Evolutionary conservation across 2,113 vertebrate genomes (phyloP).

Genomic region (Sturnus vulgaris): DNA sequence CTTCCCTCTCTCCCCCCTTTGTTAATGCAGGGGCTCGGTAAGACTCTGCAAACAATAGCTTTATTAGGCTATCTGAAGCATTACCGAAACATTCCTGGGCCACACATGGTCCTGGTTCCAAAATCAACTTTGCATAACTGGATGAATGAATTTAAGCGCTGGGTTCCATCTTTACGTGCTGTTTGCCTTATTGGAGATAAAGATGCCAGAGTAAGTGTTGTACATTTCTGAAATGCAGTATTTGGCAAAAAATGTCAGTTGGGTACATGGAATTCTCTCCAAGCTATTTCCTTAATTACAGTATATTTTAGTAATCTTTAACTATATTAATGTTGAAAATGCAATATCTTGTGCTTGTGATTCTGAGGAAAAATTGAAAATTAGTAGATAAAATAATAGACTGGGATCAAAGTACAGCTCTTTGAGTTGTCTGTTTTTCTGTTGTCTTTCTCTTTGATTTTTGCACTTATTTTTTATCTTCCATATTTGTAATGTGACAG

Average conservation of each 20-base stretch:
- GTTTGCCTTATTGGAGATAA: slow-evolving; percentile 90
- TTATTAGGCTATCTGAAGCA: slow-evolving; percentile 88
- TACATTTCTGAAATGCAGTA: neutral
- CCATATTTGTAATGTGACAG: neutral
- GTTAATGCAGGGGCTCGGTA: slow-evolving; percentile 82
- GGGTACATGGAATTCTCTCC: neutral
- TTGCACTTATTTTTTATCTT: neutral
- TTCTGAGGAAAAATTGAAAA: neutral
- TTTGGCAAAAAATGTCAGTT: neutral
- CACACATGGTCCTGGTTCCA: slow-evolving; percentile 90
- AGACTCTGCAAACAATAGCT: slow-evolving; percentile 88
- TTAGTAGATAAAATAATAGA: neutral
- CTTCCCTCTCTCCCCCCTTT: neutral
- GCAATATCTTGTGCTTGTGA: neutral
- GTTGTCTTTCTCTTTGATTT: neutral
- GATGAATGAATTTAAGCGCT: slow-evolving; percentile 91
- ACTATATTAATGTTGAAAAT: neutral
- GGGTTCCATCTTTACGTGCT: slow-evolving; percentile 85
- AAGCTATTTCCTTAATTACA: neutral
- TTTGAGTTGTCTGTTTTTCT: neutral
- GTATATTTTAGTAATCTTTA: neutral
- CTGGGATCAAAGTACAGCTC: neutral
- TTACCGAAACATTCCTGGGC: slow-evolving; percentile 87
- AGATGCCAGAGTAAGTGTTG: slow-evolving; percentile 81
- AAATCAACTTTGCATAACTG: slow-evolving; percentile 90